A percentile compares a stretch with the other conserved stretches of the same genome.
These are phyloP conservation scores for Spicauda simplicius DNA, from an alignment of 2,888 invertebrate genomes.

Conservation along the genomic window DNA sequence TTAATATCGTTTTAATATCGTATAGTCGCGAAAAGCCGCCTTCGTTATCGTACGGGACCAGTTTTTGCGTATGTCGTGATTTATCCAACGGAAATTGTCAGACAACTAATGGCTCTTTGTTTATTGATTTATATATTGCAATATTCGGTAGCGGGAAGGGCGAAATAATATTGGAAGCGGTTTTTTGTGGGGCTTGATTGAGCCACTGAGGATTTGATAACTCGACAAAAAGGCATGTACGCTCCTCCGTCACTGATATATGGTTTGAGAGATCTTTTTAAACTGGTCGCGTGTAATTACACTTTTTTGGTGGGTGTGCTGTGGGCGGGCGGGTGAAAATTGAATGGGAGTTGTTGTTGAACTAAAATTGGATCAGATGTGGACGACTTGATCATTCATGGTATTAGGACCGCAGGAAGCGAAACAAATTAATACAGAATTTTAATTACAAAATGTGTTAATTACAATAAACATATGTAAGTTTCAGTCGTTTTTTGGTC, in stretches of 20 bases:
- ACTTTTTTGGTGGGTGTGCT: constrained; percentile 66
- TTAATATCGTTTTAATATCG: constrained; percentile 52
- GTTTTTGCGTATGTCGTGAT: constrained; percentile 73
- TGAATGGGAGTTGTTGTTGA: constrained; percentile 64
- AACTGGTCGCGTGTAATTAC: constrained; percentile 62
- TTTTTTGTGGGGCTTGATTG: constrained; percentile 68
- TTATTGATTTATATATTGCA: constrained; percentile 81
- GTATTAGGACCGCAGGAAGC: constrained; percentile 48
- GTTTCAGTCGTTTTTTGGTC: neutral
- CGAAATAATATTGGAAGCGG: constrained; percentile 62
- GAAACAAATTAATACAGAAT: constrained; percentile 36
- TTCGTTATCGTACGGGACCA: constrained; percentile 67
- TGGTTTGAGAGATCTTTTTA: constrained; percentile 50
- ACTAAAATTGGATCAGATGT: constrained; percentile 52
- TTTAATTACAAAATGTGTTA: constrained; percentile 13
- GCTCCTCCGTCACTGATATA: constrained; percentile 45
- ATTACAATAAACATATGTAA: neutral
- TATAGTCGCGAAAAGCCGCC: constrained; percentile 52
- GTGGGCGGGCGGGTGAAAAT: constrained; percentile 67
- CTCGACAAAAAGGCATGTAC: constrained; percentile 51
- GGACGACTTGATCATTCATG: constrained; percentile 62
- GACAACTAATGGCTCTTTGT: constrained; percentile 83
- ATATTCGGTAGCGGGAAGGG: constrained; percentile 80
- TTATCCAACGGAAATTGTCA: constrained; percentile 83
- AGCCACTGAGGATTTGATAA: constrained; percentile 62